Evolutionary conservation across 1,140 invertebrate species (phyloP).

Genomic region (Branchinecta lindahli): DNA sequence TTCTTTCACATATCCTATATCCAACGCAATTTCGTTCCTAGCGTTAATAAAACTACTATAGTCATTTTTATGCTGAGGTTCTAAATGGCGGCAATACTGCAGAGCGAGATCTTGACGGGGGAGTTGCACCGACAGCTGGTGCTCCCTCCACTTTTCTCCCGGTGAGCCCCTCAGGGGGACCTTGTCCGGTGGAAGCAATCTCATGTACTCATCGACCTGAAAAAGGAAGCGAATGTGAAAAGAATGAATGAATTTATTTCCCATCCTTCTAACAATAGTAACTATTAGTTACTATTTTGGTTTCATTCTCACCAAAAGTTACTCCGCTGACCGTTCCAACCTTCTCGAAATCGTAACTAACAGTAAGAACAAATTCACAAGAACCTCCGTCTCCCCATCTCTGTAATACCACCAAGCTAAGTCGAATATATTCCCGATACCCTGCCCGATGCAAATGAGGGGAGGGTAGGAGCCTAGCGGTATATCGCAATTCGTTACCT

Average conservation of each 20-base stretch:
- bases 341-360: too few species aligned
- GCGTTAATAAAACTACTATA: conserved; percentile 80
- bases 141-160: conserved; percentile 59
- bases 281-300: neutral
- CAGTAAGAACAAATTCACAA: too few species aligned
- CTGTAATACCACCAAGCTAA: too few species aligned
- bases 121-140: conserved; percentile 56
- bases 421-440: too few species aligned
- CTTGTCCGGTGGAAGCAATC: conserved; percentile 53
- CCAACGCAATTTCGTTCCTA: conserved; percentile 82
- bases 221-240: too few species aligned
- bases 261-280: too few species aligned
- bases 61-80: conserved; percentile 48
- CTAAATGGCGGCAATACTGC: conserved; percentile 72
- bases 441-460: too few species aligned
- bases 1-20: conserved; percentile 63
- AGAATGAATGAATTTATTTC: neutral
- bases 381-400: too few species aligned
- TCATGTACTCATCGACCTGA: conserved; percentile 52
- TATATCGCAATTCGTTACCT: too few species aligned
- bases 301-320: neutral
- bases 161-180: conserved; percentile 55
- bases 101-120: conserved; percentile 61
- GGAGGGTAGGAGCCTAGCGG: too few species aligned
- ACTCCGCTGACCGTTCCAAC: neutral